Base-by-base conservation (phyloP, 2,888 invertebrate species). In the Kuschelorhynchus macadamiae region DNA sequence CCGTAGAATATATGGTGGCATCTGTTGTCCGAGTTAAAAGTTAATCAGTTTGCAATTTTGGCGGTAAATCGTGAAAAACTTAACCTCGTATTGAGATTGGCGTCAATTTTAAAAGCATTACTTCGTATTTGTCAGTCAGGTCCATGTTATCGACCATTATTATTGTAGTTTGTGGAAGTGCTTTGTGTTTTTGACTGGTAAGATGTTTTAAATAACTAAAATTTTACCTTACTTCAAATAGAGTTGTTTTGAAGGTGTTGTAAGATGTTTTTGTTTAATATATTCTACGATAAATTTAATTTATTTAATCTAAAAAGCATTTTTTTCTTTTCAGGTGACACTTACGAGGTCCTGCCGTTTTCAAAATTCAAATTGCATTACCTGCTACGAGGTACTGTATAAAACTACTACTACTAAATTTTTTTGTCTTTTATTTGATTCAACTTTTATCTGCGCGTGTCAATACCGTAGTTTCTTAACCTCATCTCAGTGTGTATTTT, bases 21-120 rank as follows among this genome's bases (percentile, higher is more conserved):
- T 25, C 3, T 25, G 25, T 7, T 25, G 25, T 5, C 25, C 25
- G 16, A 44, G 44, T 17, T 44, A 44, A 11, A 18, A 44, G 11
- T 44, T 44, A 44, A 5, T 44, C 18, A 44, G 16, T 44, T 44
- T 44, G 3, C 11, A 44, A 44, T 44, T 44, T 44, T 17, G 16
- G 30, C 33, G 14, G 50, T 33, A 14, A 50, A 25, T 17, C 11
- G 50, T 14, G 12, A 11, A 50, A 32, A 50, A 50, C 50, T n/a
- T 50, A 30, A 50, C 50, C 50, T 50, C 50, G 50, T 50, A 50
- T 50, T 50, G 30, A 50, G 32, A 50, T 50, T 9, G n/a, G 32
- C 32, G 30, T 9, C 50, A 12, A 50, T 50, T 30, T 50, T 50
- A 32, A 50, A 50, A 50, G 50, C 50, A 50, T 50, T 50, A 50